phyloP scores from a whole-genome alignment of 2,113 vertebrate genomes.

The Cavia porcellus region DNA sequence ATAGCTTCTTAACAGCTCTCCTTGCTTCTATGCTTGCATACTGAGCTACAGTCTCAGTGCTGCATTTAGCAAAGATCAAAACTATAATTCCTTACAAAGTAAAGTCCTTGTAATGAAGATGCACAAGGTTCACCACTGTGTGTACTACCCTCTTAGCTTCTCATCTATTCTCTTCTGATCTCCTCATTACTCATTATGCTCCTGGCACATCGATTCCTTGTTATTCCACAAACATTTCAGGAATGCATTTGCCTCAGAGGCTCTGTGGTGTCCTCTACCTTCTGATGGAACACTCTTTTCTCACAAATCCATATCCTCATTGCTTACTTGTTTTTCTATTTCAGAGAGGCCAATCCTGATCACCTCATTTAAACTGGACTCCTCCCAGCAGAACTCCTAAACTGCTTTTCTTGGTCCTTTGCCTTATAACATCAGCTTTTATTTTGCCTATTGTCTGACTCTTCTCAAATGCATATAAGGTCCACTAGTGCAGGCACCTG shows the following conservation, averaged over 20 bases:
- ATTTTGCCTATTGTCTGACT: background rate
- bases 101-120: background rate
- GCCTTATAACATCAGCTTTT: background rate
- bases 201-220: background rate
- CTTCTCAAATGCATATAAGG: background rate
- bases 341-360: background rate
- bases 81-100: background rate
- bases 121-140: background rate
- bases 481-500: background rate
- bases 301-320: background rate
- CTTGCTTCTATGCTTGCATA: background rate
- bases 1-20: background rate
- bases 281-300: background rate
- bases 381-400: background rate
- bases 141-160: background rate
- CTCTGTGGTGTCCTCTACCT: background rate
- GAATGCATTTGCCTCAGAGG: background rate
- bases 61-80: slow-evolving; percentile 32
- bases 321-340: background rate
- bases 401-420: background rate
- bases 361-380: background rate
- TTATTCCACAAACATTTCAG: background rate
- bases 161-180: background rate
- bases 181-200: background rate
- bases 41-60: background rate